A percentile compares a stretch with the other conserved stretches of the same genome.
phyloP scores from a whole-genome alignment of 2,113 vertebrate genomes.

The Talpa occidentalis region DNA sequence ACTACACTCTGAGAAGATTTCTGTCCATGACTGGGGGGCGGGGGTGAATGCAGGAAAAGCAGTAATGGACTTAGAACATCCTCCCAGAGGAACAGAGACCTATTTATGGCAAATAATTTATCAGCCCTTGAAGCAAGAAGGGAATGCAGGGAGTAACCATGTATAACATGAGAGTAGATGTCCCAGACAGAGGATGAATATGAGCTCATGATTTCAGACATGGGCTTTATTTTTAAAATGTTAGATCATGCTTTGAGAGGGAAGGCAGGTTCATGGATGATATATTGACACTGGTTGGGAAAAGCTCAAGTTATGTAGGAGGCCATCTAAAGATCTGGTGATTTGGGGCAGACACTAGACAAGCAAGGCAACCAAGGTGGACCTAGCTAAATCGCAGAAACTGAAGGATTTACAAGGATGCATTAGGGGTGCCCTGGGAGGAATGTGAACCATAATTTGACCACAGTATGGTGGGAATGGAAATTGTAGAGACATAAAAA shows the following conservation, averaged over 20 bases:
- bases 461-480: not conserved
- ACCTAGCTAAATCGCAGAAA: slow-evolving; percentile 26
- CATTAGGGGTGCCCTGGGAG: not conserved
- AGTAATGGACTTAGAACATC: not conserved
- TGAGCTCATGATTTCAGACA: slow-evolving; percentile 13
- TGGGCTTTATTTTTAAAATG: not conserved
- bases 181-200: not conserved
- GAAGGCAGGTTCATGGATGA: not conserved
- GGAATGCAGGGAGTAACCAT: not conserved
- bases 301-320: not conserved
- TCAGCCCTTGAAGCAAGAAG: not conserved
- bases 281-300: not conserved
- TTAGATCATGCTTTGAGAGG: not conserved
- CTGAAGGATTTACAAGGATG: slow-evolving; percentile 18
- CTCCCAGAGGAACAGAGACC: not conserved
- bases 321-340: not conserved
- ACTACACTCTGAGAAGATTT: not conserved
- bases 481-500: slow-evolving; percentile 56
- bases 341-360: not conserved
- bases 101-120: slow-evolving; percentile 11
- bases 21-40: no score
- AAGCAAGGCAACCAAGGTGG: not conserved
- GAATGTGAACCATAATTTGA: not conserved
- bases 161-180: not conserved
- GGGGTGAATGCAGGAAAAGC: not conserved